Evolutionary conservation across 2,888 invertebrate genomes (phyloP), one percentile per base, ranked within the genome.

Genomic region (Seira sanloemensis): DNA sequence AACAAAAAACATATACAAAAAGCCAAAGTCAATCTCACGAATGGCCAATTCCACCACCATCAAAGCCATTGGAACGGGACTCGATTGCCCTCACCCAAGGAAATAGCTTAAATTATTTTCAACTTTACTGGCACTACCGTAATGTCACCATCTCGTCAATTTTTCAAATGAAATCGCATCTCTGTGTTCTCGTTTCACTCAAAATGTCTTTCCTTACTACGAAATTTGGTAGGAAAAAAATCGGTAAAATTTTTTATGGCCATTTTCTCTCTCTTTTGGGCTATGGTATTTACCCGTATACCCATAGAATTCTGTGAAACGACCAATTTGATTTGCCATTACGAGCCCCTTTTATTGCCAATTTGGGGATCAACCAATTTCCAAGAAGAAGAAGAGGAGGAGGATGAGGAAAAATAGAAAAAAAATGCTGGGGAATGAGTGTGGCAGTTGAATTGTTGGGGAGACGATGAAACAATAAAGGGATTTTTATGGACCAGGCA

Each of bases 241-340:
- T 62, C n/a, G n/a, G n/a, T n/a, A n/a, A n/a, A n/a, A n/a, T n/a
- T n/a, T 62, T 37, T 37, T 54, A 77, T 54, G 27, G 18, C 50
- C 26, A 27, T 68, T 67, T 77, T 58, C 50, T 37, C 37, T 23
- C 65, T 46, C 66, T 66, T 66, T 75, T 65, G n/a, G n/a, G n/a
- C n/a, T n/a, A n/a, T n/a, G n/a, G n/a, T n/a, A n/a, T n/a, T n/a
- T n/a, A n/a, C n/a, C n/a, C n/a, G n/a, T n/a, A n/a, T n/a, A n/a
- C n/a, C n/a, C n/a, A n/a, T n/a, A n/a, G n/a, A n/a, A 54, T 54
- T 77, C 37, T 68, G 58, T 77, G 50, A 77, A 74, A 77, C 77
- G 77, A 77, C 78, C 78, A 71, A 78, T 78, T 78, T 78, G 78
- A 78, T 78, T 78, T 78, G 72, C 78, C 78, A 78, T 78, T 72